These are phyloP conservation scores for Mesorhabditis spiculigera DNA, from an alignment of 2,888 invertebrate species.

Conservation along the genomic window DNA sequence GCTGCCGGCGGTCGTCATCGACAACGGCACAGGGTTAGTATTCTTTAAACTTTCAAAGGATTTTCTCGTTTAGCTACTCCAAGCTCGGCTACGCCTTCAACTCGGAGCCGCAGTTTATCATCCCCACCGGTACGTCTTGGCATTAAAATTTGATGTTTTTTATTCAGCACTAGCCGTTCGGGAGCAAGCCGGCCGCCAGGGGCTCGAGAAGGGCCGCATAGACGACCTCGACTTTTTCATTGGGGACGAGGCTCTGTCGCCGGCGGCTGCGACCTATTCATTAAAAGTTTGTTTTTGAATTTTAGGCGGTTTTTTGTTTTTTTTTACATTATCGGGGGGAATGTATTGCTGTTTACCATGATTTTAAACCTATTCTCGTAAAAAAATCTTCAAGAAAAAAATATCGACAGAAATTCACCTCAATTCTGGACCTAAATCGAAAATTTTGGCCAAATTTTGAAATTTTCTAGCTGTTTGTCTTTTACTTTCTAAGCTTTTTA, in stretches of 20 bases:
- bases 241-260: constrained; percentile 94
- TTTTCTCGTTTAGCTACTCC: constrained; percentile 72
- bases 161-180: constrained; percentile 85
- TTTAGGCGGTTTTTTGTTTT: not conserved
- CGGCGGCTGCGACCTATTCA: constrained; percentile 82
- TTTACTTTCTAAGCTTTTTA: not conserved
- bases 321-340: not conserved
- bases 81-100: constrained; percentile 98
- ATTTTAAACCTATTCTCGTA: no score
- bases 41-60: constrained; percentile 1
- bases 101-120: constrained; percentile 97
- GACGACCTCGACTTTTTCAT: constrained; percentile 99
- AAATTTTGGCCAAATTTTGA: no score
- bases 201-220: constrained; percentile 64
- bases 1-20: constrained; percentile 95
- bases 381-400: no score
- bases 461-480: not conserved
- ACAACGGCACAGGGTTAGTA: constrained; percentile 93
- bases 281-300: constrained; percentile 73
- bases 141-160: not conserved
- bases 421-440: no score
- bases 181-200: constrained; percentile 68
- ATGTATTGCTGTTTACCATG: not conserved
- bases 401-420: no score
- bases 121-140: constrained; percentile 72